Conservation (phyloP, 2,113 vertebrate species). For the Irena cyanogastra region DNA sequence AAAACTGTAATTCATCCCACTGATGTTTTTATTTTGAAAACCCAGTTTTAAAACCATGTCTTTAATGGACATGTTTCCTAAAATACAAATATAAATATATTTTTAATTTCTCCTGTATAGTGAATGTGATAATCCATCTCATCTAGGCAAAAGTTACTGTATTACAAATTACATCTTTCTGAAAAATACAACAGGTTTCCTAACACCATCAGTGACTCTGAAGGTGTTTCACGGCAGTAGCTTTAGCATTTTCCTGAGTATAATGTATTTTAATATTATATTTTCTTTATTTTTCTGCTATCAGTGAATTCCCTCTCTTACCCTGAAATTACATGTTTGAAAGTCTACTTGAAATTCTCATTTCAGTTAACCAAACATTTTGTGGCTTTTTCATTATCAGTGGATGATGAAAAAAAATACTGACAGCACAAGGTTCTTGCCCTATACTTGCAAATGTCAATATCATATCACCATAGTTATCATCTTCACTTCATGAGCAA, state of each 20-base stretch:
- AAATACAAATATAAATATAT: not conserved
- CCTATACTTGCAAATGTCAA: not conserved
- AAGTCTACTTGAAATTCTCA: not conserved
- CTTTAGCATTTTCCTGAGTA: not conserved
- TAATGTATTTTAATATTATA: not conserved
- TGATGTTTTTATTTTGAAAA: not conserved
- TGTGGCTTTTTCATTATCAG: not conserved
- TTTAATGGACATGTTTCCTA: not conserved
- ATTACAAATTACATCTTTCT: not conserved
- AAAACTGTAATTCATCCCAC: not conserved
- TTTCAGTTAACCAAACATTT: constrained; percentile 9
- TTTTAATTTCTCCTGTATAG: not conserved
- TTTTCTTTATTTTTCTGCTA: not conserved
- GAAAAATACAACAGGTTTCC: not conserved
- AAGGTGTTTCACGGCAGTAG: not conserved
- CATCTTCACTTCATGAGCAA: not conserved
- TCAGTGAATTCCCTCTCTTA: not conserved
- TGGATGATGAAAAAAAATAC: not conserved
- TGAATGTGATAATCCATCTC: not conserved
- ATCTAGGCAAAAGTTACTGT: not conserved
- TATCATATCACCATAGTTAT: not conserved
- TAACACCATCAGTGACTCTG: not conserved
- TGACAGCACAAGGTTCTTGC: not conserved
- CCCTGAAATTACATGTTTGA: not conserved
- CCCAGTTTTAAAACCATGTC: not conserved